phyloP scores from a whole-genome alignment of 2,113 vertebrate species.

The Melanotaenia duboulayi region DNA sequence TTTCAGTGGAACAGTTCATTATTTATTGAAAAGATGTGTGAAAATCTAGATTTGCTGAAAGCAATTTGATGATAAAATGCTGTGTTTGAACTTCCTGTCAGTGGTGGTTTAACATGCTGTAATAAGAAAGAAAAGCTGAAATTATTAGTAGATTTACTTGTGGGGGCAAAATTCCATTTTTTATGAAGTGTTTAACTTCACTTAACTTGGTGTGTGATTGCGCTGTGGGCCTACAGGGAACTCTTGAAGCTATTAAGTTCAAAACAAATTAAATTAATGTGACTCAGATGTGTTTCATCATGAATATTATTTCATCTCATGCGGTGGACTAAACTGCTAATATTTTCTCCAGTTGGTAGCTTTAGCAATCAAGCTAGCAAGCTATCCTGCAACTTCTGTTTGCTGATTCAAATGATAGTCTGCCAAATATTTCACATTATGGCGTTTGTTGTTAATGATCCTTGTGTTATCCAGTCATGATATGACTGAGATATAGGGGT shows the following conservation, averaged over 20 bases:
- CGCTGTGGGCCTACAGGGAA: slow-evolving; percentile 3
- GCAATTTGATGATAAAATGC: not conserved
- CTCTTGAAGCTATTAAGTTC: not conserved
- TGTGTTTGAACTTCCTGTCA: not conserved
- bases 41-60: not conserved
- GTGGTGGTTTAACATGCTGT: not conserved
- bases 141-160: not conserved
- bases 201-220: not conserved
- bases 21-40: slow-evolving; percentile 5
- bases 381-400: not conserved
- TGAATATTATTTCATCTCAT: too few species aligned
- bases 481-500: too few species aligned
- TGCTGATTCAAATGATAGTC: not conserved
- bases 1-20: not conserved
- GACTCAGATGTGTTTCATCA: not conserved
- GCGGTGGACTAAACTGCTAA: not conserved
- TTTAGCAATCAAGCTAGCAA: not conserved
- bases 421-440: too few species aligned
- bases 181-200: not conserved
- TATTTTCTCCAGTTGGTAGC: not conserved
- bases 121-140: not conserved
- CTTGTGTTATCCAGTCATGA: too few species aligned
- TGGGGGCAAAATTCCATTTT: not conserved
- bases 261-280: not conserved
- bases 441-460: too few species aligned